Percentiles rank a stretch among this genome's conserved stretches.
phyloP scores from a whole-genome alignment of 2,888 invertebrate species.

The Exocentrus adspersus region DNA sequence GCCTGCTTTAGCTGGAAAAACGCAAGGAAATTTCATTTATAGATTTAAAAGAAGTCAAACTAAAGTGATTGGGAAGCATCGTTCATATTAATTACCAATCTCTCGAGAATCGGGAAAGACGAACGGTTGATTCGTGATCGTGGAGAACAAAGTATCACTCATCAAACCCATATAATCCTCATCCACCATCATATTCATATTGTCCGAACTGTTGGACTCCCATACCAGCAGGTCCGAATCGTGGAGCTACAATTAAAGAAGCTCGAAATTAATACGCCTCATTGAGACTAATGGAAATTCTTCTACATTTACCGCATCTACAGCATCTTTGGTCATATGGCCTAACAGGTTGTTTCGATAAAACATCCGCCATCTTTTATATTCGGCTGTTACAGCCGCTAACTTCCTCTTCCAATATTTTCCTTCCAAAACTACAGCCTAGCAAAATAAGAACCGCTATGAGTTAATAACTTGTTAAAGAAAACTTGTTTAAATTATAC shows the following conservation, averaged over 20 bases:
- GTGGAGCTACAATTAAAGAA: slow-evolving; percentile 69
- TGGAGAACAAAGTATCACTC: slow-evolving; percentile 91
- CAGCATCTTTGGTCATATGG: slow-evolving; percentile 77
- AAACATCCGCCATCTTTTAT: slow-evolving; percentile 98
- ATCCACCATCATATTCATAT: slow-evolving; percentile 81
- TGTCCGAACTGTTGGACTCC: slow-evolving; percentile 74
- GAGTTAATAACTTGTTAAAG: too few relatives aligned
- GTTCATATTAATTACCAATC: slow-evolving; percentile 74
- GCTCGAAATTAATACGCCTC: not conserved
- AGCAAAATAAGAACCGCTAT: too few relatives aligned
- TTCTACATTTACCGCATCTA: slow-evolving; percentile 73
- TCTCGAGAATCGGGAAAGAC: slow-evolving; percentile 97
- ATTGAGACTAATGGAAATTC: not conserved
- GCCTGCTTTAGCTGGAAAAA: slow-evolving; percentile 78
- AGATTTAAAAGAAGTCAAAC: too few relatives aligned
- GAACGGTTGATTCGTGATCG: slow-evolving; percentile 88
- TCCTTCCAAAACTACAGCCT: slow-evolving; percentile 98
- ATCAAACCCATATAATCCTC: slow-evolving; percentile 88
- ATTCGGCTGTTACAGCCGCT: slow-evolving; percentile 97
- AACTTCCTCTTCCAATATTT: slow-evolving; percentile 99
- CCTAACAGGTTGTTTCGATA: slow-evolving; percentile 83
- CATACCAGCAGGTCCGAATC: slow-evolving; percentile 80
- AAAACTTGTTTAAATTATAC: too few relatives aligned
- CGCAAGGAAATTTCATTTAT: too few relatives aligned
- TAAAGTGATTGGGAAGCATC: too few relatives aligned